phyloP scores from a whole-genome alignment of 2,888 invertebrate species.

The Ditula angustiorana region DNA sequence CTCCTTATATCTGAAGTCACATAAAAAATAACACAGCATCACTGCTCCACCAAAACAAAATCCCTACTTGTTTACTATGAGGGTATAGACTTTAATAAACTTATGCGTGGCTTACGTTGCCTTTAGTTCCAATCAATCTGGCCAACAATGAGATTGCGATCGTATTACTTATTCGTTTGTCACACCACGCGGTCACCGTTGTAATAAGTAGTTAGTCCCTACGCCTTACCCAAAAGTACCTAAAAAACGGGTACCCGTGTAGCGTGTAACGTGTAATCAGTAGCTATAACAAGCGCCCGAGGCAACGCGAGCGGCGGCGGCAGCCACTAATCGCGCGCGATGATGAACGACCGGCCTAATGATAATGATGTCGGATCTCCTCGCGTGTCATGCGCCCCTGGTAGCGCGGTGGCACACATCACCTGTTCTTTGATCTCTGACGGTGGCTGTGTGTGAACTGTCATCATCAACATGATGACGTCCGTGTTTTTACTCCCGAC shows the following conservation, averaged over 20 bases:
- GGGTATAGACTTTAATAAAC: no score
- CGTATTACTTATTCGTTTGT: no score
- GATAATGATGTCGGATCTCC: constrained; percentile 55
- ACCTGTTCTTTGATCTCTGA: constrained; percentile 62
- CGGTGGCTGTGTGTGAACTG: constrained; percentile 26
- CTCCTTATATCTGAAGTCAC: no score
- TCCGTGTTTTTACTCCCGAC: no score
- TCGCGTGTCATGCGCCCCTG: constrained; percentile 56
- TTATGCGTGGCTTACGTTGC: no score
- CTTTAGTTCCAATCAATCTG: no score
- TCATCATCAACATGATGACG: no score
- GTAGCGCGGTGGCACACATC: constrained; percentile 61
- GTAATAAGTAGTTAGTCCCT: not conserved
- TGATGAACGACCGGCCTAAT: constrained; percentile 52
- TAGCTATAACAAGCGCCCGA: constrained; percentile 5
- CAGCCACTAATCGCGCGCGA: constrained; percentile 37
- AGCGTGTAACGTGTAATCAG: constrained; percentile 3
- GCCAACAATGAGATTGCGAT: no score
- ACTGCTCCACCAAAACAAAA: no score
- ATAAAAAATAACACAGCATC: no score
- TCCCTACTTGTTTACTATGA: no score
- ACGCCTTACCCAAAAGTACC: not conserved
- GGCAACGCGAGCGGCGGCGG: constrained; percentile 30
- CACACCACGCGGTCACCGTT: not conserved
- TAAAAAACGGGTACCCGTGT: not conserved